Evolutionary conservation across 64 coral and sea anemone genomes (phyloP).

Genomic region (Cladopsammia gracilis): DNA sequence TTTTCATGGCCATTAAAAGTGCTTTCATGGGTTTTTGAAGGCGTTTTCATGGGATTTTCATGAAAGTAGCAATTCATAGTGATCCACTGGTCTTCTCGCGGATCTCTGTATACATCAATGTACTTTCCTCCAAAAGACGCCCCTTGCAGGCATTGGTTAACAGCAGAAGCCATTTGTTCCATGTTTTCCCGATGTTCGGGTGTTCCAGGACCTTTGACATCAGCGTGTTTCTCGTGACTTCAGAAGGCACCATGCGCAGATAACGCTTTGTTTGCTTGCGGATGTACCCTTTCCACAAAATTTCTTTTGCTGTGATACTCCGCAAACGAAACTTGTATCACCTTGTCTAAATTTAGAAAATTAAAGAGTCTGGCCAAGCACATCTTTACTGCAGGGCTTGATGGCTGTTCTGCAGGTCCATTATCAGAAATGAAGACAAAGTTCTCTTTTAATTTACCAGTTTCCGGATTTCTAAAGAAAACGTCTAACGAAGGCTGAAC

Average conservation of each 20-base stretch:
- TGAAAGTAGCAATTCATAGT: too few relatives aligned
- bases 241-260: constrained; percentile 51
- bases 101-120: constrained; percentile 1
- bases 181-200: constrained; percentile 47
- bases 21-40: too few relatives aligned
- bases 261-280: constrained; percentile 26
- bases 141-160: background rate
- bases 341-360: too few relatives aligned
- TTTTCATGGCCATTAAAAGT: too few relatives aligned
- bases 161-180: constrained; percentile 55
- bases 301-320: too few relatives aligned
- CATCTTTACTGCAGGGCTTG: constrained; percentile 32
- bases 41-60: too few relatives aligned
- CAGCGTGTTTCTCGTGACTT: constrained; percentile 19
- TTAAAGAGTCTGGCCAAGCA: background rate
- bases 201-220: constrained; percentile 12
- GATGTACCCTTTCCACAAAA: constrained; percentile 49
- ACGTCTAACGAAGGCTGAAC: constrained; percentile 19
- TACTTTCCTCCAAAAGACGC: constrained; percentile 31
- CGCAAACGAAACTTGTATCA: constrained; percentile 45
- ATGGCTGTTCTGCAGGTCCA: constrained; percentile 50
- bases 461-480: constrained; percentile 37
- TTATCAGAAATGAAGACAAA: constrained; percentile 63
- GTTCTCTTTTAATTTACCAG: constrained; percentile 12
- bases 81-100: constrained; percentile 33